Conservation (phyloP, 2,113 vertebrate genomes). For the Dipodomys ordii region DNA sequence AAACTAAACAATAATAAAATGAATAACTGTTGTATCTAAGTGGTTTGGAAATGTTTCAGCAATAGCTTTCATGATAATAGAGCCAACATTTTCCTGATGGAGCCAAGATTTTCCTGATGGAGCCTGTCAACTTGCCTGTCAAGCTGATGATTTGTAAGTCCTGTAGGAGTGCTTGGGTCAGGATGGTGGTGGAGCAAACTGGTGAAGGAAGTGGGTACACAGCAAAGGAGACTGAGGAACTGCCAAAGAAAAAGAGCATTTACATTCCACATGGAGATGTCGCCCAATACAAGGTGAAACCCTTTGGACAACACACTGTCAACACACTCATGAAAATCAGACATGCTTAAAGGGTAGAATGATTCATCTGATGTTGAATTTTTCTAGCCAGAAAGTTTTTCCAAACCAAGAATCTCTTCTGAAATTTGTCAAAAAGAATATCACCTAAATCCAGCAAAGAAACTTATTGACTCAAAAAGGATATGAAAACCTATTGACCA, state of each 20-base stretch:
- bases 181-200: neutral
- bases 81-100: constrained; percentile 53
- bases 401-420: constrained; percentile 80
- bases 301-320: constrained; percentile 55
- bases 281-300: constrained; percentile 57
- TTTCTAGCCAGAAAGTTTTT: constrained; percentile 73
- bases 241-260: constrained; percentile 76
- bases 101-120: constrained; percentile 55
- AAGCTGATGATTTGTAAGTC: constrained; percentile 64
- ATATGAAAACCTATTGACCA: constrained; percentile 77
- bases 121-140: constrained; percentile 72
- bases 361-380: constrained; percentile 68
- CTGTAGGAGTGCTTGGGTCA: neutral
- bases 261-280: constrained; percentile 69
- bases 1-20: constrained; percentile 41
- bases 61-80: constrained; percentile 2
- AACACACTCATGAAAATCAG: constrained; percentile 58
- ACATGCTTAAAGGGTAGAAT: constrained; percentile 58
- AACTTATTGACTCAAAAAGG: constrained; percentile 73
- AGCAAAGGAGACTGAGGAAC: neutral
- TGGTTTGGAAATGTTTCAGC: constrained; percentile 53
- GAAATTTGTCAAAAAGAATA: constrained; percentile 57
- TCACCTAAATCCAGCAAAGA: constrained; percentile 75
- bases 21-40: neutral
- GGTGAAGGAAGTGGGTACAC: neutral